phyloP scores from a whole-genome alignment of 2,113 vertebrate species.

The Bujurquina vittata region DNA sequence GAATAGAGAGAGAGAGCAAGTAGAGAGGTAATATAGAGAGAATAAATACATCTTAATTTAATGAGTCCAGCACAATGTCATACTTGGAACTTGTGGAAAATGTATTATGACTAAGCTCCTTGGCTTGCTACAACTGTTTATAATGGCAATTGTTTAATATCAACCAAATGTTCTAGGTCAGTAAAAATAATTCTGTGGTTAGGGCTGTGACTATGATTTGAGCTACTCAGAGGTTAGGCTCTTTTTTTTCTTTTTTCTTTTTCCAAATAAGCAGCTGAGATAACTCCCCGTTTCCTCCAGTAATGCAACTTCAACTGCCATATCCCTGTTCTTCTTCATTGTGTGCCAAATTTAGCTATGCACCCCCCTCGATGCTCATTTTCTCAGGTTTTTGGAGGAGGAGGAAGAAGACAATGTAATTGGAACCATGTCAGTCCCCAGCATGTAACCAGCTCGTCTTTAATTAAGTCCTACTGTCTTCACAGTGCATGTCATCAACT shows the following conservation, averaged over 20 bases:
- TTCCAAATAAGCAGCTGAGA: slow-evolving; percentile 10
- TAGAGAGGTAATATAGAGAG: background rate
- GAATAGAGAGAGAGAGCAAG: background rate
- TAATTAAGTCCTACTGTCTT: slow-evolving; percentile 75
- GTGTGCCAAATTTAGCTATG: slow-evolving; percentile 51
- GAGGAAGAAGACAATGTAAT: slow-evolving; percentile 61
- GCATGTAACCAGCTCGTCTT: slow-evolving; percentile 67
- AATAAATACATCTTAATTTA: slow-evolving; percentile 3
- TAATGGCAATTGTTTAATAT: slow-evolving; percentile 49
- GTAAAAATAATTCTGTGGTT: slow-evolving; percentile 40
- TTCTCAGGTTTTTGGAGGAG: slow-evolving; percentile 40
- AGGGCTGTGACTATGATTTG: background rate
- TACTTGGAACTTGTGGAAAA: slow-evolving; percentile 26
- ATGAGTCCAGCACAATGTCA: background rate
- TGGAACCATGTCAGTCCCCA: slow-evolving; percentile 72
- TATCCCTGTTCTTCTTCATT: slow-evolving; percentile 28
- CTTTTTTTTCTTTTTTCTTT: background rate
- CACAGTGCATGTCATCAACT: slow-evolving; percentile 47
- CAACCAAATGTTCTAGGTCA: slow-evolving; percentile 51
- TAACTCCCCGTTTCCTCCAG: background rate
- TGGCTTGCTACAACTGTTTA: slow-evolving; percentile 37
- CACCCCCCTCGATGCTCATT: slow-evolving; percentile 16
- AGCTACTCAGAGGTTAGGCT: background rate
- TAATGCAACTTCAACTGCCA: slow-evolving; percentile 33
- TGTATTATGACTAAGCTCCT: slow-evolving; percentile 14